Base-by-base conservation (phyloP, 2,797 vertebrate genomes). In the Iguana delicatissima region DNA sequence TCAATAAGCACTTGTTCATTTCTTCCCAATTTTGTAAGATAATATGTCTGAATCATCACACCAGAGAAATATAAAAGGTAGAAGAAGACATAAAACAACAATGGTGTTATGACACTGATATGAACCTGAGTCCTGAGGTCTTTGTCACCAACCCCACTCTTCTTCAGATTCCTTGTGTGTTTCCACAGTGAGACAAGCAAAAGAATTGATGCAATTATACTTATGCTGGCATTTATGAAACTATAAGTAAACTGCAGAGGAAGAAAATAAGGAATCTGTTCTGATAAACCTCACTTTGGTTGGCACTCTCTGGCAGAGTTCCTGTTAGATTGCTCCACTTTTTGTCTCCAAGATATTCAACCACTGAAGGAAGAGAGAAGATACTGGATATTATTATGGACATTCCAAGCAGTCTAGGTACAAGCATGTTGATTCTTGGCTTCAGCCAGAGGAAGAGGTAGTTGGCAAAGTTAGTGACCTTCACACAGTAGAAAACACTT, bases 1-100 rank as follows among this genome's bases (percentile, higher is more conserved):
- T 74, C 92, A 90, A 92, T 92, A 26, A 94, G 29, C 35, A 92
- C 9, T 92, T 2, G 32, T 89, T 89, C 0, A 94, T 67, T 46
- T 79, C 85, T 6, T 83, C 3, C 1, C 86, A 76, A 3, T 80
- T 91, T 59, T 52, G 50, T 38, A 91, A 35, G 13, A 92, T 91
- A 42, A 92, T 20, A n/a, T 92, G 1, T 5, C 93, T 77, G 18
- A 91, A 93, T 3, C 12, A 91, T 84, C 81, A 91, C 0, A 22
- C 9, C 55, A 80, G 91, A 0, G 89, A 26, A 13, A 74, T 35
- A 55, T 35, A 74, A 12, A 57, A 85, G 5, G 50, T 85, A 85
- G 32, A 85, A 85, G 32, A 85, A 35, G n/a, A 85, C 32, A 52
- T n/a, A 85, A 50, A 20, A 73, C 32, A 52, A 13, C 32, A 85